A percentile compares a stretch with the other conserved stretches of the same genome.
Evolutionary conservation across 2,797 vertebrate species (phyloP).

Genomic region (Chelon labrosus): DNA sequence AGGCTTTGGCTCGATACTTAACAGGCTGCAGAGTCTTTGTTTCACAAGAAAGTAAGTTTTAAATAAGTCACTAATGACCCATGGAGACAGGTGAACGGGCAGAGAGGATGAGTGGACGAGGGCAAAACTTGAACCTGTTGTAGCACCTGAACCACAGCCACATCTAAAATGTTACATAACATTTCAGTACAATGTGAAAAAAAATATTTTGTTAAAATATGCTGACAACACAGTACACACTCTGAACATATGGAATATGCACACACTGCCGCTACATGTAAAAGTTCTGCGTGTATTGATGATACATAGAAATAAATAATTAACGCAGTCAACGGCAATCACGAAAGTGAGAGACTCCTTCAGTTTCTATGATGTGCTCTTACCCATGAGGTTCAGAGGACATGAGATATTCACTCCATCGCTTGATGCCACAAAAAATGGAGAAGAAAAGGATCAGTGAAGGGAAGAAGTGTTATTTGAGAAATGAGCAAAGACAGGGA

Average conservation of each 20-base stretch:
- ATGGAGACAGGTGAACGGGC: conserved; percentile 26
- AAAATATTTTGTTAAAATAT: background rate
- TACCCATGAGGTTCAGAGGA: background rate
- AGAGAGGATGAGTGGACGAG: conserved; percentile 24
- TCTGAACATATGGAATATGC: too few species aligned
- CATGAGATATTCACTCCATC: background rate
- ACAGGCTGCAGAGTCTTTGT: conserved; percentile 49
- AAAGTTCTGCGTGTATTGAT: conserved; percentile 8
- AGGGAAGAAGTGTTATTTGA: background rate
- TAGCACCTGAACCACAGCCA: conserved; percentile 3
- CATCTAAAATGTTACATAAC: conserved; percentile 4
- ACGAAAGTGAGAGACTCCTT: background rate
- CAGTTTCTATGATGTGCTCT: background rate
- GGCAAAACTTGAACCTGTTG: conserved; percentile 31
- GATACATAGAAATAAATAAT: background rate
- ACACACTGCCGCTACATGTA: background rate
- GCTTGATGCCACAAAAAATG: background rate
- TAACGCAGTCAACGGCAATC: background rate
- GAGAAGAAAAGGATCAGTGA: background rate
- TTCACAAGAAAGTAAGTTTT: conserved; percentile 47
- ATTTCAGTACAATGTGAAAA: background rate
- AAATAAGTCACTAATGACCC: conserved; percentile 52
- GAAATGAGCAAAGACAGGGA: background rate
- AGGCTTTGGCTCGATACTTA: conserved; percentile 57
- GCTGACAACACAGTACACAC: too few species aligned